Conservation (phyloP, 1,140 invertebrate genomes). For the Schlechtendalia chinensis region DNA sequence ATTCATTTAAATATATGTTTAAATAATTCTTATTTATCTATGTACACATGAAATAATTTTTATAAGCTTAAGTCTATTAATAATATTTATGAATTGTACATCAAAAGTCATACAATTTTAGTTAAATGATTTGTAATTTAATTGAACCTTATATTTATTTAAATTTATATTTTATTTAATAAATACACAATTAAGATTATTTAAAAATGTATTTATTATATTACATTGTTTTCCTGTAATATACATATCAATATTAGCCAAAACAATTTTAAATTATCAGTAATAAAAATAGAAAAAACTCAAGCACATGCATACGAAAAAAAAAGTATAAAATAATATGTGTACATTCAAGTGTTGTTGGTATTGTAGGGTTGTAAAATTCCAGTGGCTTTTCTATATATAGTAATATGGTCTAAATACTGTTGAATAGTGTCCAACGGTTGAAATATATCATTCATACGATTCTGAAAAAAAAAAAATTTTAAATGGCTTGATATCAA, state of each 20-base stretch:
- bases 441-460: slow-evolving; percentile 83
- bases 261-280: too few relatives aligned
- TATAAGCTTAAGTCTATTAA: background rate
- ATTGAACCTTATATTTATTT: slow-evolving; percentile 8
- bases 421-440: slow-evolving; percentile 91
- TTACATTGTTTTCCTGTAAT: slow-evolving; percentile 29
- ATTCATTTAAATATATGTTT: background rate
- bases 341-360: background rate
- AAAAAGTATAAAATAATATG: background rate
- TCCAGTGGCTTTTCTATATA: slow-evolving; percentile 71
- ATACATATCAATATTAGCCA: background rate
- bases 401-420: slow-evolving; percentile 91
- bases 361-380: slow-evolving; percentile 45
- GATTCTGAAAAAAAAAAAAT: slow-evolving; percentile 54
- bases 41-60: slow-evolving; percentile 2
- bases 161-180: slow-evolving; percentile 11
- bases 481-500: background rate
- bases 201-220: background rate
- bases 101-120: background rate
- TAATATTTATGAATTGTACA: background rate
- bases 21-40: slow-evolving; percentile 6
- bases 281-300: background rate
- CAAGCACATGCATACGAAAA: too few relatives aligned
- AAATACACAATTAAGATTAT: background rate
- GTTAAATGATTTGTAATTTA: slow-evolving; percentile 2